Evolutionary conservation across 2,888 invertebrate genomes (phyloP).

Genomic region (Pediacus dermestoides): DNA sequence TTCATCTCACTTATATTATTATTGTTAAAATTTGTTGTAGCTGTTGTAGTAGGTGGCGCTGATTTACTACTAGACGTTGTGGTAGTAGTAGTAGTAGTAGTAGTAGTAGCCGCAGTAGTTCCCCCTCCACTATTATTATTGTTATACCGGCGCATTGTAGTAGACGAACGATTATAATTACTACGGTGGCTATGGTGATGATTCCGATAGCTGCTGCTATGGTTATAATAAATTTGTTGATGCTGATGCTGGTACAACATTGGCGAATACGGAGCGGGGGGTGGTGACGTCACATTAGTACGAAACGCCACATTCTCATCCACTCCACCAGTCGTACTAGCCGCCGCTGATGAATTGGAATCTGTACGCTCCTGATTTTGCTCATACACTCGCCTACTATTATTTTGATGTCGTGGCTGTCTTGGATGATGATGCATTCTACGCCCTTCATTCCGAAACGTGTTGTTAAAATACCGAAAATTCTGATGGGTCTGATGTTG

Average conservation of each 20-base stretch:
- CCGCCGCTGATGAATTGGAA: slow-evolving; percentile 39
- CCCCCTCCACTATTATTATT: no score
- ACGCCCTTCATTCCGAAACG: no score
- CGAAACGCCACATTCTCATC: slow-evolving; percentile 22
- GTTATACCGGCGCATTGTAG: no score
- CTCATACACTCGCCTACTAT: neutral
- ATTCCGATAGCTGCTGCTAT: slow-evolving; percentile 17
- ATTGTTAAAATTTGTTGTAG: slow-evolving; percentile 4
- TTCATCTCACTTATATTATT: no score
- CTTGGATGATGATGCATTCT: no score
- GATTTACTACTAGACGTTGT: neutral
- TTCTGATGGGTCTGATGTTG: no score
- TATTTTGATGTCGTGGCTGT: no score
- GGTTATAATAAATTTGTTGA: slow-evolving; percentile 18
- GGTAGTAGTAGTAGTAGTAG: neutral
- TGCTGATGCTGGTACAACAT: slow-evolving; percentile 25
- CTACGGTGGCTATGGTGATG: slow-evolving; percentile 8
- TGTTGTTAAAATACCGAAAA: no score
- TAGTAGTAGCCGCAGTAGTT: neutral
- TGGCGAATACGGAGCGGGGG: slow-evolving; percentile 32
- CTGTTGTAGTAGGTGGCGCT: slow-evolving; percentile 1
- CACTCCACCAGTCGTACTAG: slow-evolving; percentile 12
- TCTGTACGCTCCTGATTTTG: slow-evolving; percentile 27
- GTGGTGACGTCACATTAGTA: slow-evolving; percentile 26
- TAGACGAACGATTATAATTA: neutral